Conservation (phyloP, 2,888 invertebrate genomes). For the Octonoba sinensis region DNA sequence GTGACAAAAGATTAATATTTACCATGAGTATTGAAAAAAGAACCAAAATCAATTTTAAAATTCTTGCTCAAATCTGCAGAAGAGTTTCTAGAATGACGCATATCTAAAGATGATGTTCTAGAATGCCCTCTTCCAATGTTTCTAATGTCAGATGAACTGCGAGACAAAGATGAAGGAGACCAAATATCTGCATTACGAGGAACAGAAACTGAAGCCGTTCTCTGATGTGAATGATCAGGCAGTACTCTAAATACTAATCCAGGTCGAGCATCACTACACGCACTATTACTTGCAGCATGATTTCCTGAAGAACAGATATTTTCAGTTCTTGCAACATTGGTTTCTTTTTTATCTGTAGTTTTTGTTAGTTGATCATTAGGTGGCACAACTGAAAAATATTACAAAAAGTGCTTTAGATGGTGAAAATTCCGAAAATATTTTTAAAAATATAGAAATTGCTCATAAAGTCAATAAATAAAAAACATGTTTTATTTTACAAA, state of each 20-base stretch:
- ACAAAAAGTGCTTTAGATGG: background rate
- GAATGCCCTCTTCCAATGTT: conserved; percentile 76
- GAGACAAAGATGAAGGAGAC: conserved; percentile 59
- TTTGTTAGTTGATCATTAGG: conserved; percentile 33
- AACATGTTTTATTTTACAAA: too few relatives aligned
- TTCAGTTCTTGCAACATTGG: conserved; percentile 22
- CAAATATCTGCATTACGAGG: conserved; percentile 87
- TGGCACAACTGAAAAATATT: conserved; percentile 32
- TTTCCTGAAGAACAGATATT: conserved; percentile 2
- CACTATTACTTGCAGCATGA: background rate
- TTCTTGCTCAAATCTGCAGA: conserved; percentile 82
- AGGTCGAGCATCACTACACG: conserved; percentile 68
- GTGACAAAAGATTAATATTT: background rate
- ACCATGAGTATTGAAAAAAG: conserved; percentile 75
- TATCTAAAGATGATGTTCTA: conserved; percentile 85
- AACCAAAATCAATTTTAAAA: conserved; percentile 79
- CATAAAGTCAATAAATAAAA: background rate
- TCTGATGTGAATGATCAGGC: conserved; percentile 53
- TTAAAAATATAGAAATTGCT: background rate
- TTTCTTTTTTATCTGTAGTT: conserved; percentile 35
- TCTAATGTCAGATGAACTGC: conserved; percentile 66
- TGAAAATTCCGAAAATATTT: background rate
- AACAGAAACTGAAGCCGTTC: conserved; percentile 72
- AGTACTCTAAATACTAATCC: conserved; percentile 71
- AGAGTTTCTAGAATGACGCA: conserved; percentile 81